Evolutionary conservation across 1,140 invertebrate species (phyloP).

Genomic region (Drosophila orosa): DNA sequence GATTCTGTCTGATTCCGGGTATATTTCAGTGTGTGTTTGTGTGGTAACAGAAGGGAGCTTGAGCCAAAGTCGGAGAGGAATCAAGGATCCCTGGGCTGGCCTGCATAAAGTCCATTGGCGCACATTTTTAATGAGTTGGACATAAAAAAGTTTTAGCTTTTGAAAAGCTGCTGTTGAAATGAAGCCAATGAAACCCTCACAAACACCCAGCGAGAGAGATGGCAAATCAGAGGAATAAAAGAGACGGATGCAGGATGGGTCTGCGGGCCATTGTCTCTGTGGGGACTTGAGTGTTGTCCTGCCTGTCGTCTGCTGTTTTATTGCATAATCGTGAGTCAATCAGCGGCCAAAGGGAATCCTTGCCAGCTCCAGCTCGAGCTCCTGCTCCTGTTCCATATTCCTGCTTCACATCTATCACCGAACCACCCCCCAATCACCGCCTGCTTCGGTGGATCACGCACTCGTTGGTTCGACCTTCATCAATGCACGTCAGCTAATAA

Average conservation of each 20-base stretch:
- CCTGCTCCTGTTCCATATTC: background rate
- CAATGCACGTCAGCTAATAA: constrained; percentile 81
- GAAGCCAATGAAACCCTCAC: constrained; percentile 69
- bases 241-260: background rate
- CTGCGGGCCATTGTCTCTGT: constrained; percentile 56
- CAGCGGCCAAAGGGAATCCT: constrained; percentile 53
- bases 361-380: background rate
- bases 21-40: constrained; percentile 21
- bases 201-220: constrained; percentile 12
- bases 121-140: constrained; percentile 82
- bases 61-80: constrained; percentile 22
- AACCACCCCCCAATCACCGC: background rate
- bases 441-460: constrained; percentile 37
- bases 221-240: constrained; percentile 2
- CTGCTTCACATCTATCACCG: background rate
- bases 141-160: constrained; percentile 81
- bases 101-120: constrained; percentile 72
- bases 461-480: constrained; percentile 62
- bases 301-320: constrained; percentile 69
- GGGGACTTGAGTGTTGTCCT: constrained; percentile 63
- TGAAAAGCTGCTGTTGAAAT: constrained; percentile 76
- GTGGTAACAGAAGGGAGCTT: constrained; percentile 31
- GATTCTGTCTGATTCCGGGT: constrained; percentile 16
- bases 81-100: constrained; percentile 26
- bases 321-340: constrained; percentile 83